Base-by-base conservation (phyloP, 1,140 invertebrate species). In the Sycophaga agraensis region DNA sequence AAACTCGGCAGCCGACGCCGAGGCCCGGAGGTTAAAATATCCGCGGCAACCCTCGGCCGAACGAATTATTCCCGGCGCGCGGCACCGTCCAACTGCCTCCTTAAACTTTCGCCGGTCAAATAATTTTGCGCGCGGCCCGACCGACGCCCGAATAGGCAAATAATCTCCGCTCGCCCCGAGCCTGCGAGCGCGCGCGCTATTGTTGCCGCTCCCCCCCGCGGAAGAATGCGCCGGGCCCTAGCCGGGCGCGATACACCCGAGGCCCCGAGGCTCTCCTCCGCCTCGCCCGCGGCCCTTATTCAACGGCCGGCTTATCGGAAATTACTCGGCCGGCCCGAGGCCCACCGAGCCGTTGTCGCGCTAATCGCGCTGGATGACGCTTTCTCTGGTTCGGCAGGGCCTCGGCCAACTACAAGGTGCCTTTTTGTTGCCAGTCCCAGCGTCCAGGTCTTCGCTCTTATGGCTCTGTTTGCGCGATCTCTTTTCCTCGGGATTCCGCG, bases 41-140 rank as follows among this genome's bases (percentile, higher is more conserved):
- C 31, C 24, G 17, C 35, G 21, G 39, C 49, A 59, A 59, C 35
- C 45, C 45, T 59, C 40, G 7, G 54, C 45, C 24, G 46, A 57
- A 37, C 17, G 16, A 46, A 46, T 57, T 46, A n/a, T 19, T n/a
- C 17, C 7, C 17, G 12, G 50, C 39, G 35, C 24, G 39, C n/a
- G n/a, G n/a, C n/a, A n/a, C n/a, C n/a, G n/a, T n/a, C n/a, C n/a
- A n/a, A 16, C 12, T 12, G 1, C 19, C 21, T 48, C 22, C 43
- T 50, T 40, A 28, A 28, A 50, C 22, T 59, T 59, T 49, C 45
- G 14, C 35, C n/a, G 34, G 34, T 58, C 55, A 39, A 48, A 58
- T 58, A 58, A 58, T 58, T 50, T 24, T 46, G 40, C 40, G 17
- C 40, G 24, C 34, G 9, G 14, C 6, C 14, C 12, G 2, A 16